phyloP scores from a whole-genome alignment of 2,113 vertebrate species.

The Pygoscelis adeliae region DNA sequence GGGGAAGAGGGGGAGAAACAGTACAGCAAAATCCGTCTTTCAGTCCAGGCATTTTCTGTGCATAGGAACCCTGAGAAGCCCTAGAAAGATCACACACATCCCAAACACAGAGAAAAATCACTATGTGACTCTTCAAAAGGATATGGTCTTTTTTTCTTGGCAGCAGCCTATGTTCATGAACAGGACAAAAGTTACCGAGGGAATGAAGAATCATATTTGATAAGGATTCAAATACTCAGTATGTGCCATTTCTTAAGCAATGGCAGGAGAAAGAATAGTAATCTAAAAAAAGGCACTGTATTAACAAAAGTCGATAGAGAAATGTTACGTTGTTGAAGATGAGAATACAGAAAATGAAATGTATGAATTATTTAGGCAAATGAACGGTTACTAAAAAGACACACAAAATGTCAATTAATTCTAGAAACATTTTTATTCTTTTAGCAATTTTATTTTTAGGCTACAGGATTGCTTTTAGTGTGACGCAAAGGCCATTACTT shows the following conservation, averaged over 20 bases:
- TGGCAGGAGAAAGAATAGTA: not conserved
- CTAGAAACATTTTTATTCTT: not conserved
- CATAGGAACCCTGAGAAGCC: not conserved
- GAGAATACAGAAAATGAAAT: not conserved
- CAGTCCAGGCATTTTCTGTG: not conserved
- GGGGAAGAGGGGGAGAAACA: not conserved
- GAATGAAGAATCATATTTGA: not conserved
- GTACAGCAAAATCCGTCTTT: not conserved
- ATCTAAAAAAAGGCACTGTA: not conserved
- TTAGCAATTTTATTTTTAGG: not conserved
- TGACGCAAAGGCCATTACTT: not conserved
- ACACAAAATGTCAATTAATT: not conserved
- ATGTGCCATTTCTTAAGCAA: not conserved
- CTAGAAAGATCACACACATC: not conserved
- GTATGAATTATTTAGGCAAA: not conserved
- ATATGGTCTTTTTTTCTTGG: not conserved
- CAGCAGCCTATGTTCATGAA: not conserved
- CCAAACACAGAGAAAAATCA: not conserved
- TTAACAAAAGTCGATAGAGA: not conserved
- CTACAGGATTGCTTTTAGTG: not conserved
- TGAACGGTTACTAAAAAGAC: not conserved
- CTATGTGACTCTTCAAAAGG: not conserved
- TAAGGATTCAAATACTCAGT: not conserved
- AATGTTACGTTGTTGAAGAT: not conserved
- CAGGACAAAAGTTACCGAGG: not conserved